Percentiles rank a stretch among this genome's conserved stretches.
Evolutionary conservation across 1,140 invertebrate genomes (phyloP).

Genomic region (Anastrepha obliqua): DNA sequence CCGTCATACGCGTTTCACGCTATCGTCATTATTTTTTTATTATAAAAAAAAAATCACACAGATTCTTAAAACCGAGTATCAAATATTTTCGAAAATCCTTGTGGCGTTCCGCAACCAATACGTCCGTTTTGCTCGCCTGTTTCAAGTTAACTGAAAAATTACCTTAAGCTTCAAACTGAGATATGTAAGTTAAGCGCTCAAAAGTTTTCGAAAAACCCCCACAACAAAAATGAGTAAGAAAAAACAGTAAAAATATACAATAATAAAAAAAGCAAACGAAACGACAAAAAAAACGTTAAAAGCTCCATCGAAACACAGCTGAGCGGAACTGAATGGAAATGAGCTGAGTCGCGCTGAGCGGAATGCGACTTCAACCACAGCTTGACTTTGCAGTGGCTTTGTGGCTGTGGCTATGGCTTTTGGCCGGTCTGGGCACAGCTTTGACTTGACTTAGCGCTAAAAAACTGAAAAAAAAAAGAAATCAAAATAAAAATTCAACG

Average conservation of each 20-base stretch:
- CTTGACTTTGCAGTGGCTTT: constrained; percentile 37
- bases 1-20: constrained; percentile 39
- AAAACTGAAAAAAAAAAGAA: neutral
- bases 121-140: constrained; percentile 37
- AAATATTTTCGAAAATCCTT: constrained; percentile 31
- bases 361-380: constrained; percentile 40
- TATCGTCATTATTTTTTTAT: neutral
- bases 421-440: constrained; percentile 15
- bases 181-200: constrained; percentile 31
- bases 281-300: constrained; percentile 18
- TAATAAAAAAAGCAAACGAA: constrained; percentile 13
- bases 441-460: constrained; percentile 16
- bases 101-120: constrained; percentile 3
- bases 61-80: neutral
- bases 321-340: constrained; percentile 51
- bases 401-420: constrained; percentile 34
- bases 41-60: neutral
- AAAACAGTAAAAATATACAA: neutral
- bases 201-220: constrained; percentile 49
- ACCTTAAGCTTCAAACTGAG: constrained; percentile 41
- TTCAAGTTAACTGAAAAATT: constrained; percentile 42
- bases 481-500: neutral
- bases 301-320: constrained; percentile 37
- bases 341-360: constrained; percentile 34
- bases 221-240: constrained; percentile 26